Conservation (phyloP, 2,113 vertebrate species). For the Pseudonaja textilis region DNA sequence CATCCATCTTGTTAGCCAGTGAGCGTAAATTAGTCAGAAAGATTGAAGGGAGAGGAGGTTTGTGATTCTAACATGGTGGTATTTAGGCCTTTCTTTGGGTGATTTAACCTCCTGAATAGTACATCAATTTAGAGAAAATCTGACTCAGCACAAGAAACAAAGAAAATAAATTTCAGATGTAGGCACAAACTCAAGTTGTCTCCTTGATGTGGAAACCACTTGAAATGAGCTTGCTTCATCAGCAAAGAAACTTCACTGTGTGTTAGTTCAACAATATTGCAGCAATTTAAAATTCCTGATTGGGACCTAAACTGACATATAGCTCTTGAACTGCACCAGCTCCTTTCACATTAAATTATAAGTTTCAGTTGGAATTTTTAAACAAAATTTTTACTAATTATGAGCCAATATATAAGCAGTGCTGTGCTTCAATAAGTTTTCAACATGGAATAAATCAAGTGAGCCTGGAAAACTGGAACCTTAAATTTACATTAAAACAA, state of each 20-base stretch:
- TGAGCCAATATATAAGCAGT: background rate
- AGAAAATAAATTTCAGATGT: conserved; percentile 44
- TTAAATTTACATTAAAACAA: background rate
- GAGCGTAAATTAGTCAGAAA: too few species aligned
- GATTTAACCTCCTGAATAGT: background rate
- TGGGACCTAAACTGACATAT: conserved; percentile 10
- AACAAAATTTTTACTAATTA: background rate
- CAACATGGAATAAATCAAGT: background rate
- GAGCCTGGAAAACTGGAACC: background rate
- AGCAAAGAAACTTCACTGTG: background rate
- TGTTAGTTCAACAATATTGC: background rate
- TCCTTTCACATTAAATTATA: background rate
- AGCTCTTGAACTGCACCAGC: conserved; percentile 10
- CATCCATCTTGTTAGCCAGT: too few species aligned
- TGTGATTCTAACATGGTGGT: background rate
- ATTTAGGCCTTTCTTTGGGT: background rate
- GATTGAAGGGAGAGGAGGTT: background rate
- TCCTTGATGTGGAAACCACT: conserved; percentile 46
- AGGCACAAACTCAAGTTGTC: conserved; percentile 38
- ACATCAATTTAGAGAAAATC: background rate
- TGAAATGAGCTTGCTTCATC: conserved; percentile 38
- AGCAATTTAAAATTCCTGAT: conserved; percentile 16
- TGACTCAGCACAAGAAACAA: background rate
- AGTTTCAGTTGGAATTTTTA: background rate
- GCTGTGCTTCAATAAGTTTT: background rate